phyloP scores from a whole-genome alignment of 2,113 vertebrate genomes.

The Amblyornis subalaris region DNA sequence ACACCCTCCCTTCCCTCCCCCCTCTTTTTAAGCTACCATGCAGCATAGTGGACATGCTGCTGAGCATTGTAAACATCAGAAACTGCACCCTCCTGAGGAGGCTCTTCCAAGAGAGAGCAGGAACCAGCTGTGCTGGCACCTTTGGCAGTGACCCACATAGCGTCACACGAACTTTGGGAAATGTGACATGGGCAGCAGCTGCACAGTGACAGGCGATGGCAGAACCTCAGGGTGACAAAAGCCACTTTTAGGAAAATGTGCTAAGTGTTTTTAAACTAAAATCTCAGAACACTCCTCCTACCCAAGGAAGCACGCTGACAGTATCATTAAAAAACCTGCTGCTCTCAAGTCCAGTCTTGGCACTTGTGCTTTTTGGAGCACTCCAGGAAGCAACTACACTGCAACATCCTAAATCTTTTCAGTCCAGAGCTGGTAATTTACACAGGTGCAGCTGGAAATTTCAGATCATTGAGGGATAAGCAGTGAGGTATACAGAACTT shows the following conservation, averaged over 20 bases:
- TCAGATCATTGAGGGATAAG: neutral
- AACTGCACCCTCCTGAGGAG: neutral
- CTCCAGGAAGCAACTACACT: neutral
- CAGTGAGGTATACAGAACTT: neutral
- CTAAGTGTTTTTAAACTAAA: neutral
- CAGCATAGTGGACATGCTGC: neutral
- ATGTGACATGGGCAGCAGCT: fast-evolving
- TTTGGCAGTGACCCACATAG: neutral
- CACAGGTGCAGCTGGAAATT: neutral
- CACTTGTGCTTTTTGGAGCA: neutral
- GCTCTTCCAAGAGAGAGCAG: neutral
- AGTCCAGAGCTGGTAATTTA: neutral
- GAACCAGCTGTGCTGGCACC: neutral
- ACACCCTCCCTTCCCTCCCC: neutral
- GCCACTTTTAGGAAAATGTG: neutral
- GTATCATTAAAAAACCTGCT: neutral
- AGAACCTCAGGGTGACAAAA: neutral
- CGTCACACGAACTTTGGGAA: fast-evolving
- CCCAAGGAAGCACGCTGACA: neutral
- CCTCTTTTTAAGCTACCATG: neutral
- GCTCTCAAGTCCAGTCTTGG: neutral
- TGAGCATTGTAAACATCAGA: neutral
- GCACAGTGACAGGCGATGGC: fast-evolving
- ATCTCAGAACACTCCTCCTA: neutral
- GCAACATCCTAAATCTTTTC: neutral